Conservation (phyloP, 2,888 invertebrate genomes). For the Drosophila borborema region DNA sequence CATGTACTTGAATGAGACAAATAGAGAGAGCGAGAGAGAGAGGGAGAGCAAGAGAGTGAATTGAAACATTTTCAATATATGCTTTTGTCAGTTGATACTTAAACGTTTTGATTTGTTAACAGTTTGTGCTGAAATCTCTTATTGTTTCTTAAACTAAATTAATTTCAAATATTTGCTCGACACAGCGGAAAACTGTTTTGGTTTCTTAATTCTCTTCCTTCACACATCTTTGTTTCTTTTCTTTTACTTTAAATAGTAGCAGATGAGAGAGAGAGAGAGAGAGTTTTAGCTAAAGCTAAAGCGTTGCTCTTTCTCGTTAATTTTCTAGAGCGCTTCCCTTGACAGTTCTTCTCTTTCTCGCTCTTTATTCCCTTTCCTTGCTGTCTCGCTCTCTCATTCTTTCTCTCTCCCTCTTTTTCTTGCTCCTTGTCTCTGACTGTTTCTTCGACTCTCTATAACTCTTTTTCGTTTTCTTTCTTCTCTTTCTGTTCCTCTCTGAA, state of each 20-base stretch:
- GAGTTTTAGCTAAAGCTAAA: no score
- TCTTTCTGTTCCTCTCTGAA: neutral
- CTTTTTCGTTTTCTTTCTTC: neutral
- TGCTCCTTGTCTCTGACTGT: neutral
- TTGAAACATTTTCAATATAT: neutral
- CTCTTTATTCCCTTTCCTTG: neutral
- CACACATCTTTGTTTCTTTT: no score
- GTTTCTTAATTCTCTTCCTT: neutral
- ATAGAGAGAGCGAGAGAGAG: neutral
- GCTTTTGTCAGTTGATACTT: neutral
- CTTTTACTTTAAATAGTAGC: no score
- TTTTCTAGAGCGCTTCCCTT: no score
- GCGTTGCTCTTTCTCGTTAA: neutral
- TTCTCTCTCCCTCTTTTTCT: neutral
- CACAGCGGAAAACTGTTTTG: neutral
- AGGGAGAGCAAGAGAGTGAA: neutral
- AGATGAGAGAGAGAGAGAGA: no score
- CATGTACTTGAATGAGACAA: neutral
- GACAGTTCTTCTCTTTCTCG: no score
- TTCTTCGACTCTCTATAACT: neutral
- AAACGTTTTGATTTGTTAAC: slow-evolving; percentile 8
- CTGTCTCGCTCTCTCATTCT: neutral
- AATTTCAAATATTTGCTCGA: neutral
- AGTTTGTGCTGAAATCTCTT: neutral
- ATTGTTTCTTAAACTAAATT: neutral